phyloP scores from a whole-genome alignment of 2,888 invertebrate species.

The Xanthorhoe designata region DNA sequence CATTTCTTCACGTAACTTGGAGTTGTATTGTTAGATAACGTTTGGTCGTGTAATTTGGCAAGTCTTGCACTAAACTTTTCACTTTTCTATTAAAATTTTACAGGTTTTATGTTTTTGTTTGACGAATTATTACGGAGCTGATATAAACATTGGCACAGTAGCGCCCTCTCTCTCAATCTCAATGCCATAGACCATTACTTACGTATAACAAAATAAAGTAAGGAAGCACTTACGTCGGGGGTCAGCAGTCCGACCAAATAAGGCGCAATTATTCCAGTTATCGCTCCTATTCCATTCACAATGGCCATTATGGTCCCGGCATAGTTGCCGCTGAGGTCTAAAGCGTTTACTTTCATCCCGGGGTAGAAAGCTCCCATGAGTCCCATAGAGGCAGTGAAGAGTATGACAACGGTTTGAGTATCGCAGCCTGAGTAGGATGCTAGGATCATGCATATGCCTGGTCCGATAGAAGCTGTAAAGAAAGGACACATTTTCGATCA shows the following conservation, averaged over 20 bases:
- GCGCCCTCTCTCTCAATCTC: too few species aligned
- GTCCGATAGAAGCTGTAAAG: slow-evolving; percentile 87
- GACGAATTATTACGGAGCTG: too few species aligned
- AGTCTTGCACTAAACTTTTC: too few species aligned
- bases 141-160: too few species aligned
- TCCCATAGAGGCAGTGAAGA: slow-evolving; percentile 89
- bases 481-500: background rate
- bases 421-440: slow-evolving; percentile 90
- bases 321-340: slow-evolving; percentile 88
- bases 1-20: too few species aligned
- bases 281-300: slow-evolving; percentile 89
- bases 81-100: too few species aligned
- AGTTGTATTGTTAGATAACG: too few species aligned
- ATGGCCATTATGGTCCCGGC: slow-evolving; percentile 89
- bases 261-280: slow-evolving; percentile 89
- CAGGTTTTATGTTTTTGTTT: too few species aligned
- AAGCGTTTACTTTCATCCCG: slow-evolving; percentile 89
- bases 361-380: slow-evolving; percentile 90
- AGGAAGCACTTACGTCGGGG: slow-evolving; percentile 83
- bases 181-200: slow-evolving; percentile 1
- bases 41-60: too few species aligned
- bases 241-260: slow-evolving; percentile 88
- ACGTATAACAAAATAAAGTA: background rate
- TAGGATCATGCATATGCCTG: slow-evolving; percentile 88
- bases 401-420: slow-evolving; percentile 83